Evolutionary conservation across 2,888 invertebrate species (phyloP), one percentile per base, ranked within the genome.

Genomic region (Cryptus viduatorius): DNA sequence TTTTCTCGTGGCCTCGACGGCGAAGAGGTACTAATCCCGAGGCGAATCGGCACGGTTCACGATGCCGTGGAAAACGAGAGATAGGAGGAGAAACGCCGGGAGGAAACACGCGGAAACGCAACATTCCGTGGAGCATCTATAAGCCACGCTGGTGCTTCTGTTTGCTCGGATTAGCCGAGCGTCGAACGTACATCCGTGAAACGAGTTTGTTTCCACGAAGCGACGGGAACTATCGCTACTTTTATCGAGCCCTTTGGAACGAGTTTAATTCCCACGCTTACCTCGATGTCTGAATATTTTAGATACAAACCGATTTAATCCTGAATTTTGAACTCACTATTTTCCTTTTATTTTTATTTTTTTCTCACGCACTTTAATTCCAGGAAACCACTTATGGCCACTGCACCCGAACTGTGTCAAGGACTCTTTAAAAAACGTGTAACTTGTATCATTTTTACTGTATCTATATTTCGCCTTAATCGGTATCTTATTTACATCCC

Each of bases 141-240:
- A 82, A 78, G 82, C 79, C 72, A 78, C 50, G 75, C 44, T 50
- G 46, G 37, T 7, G 37, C 4, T 37, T 37, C 69, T 46, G 24
- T 61, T 67, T 61, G 42, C 64, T 64, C 75, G 78, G 82, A 85
- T 87, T 84, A 87, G 56, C 86, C 83, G 76, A 83, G 82, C 87
- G 83, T 87, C 79, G 59, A 87, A 86, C 83, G 82, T 86, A 86
- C 86, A 87, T 86, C 83, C 85, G 82, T 83, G 75, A 86, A 86
- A 84, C 84, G 79, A 79, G 75, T 80, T 69, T 79, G 76, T 75
- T 86, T 83, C 72, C 79, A 65, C 82, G 82, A 82, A 77, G 72
- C 64, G n/a, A 12, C 67, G 46, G 50, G 50, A 86, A 46, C 79
- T n/a, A 68, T 16, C 48, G 46, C 64, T 56, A 71, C 65, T 42